Base-by-base conservation (phyloP, 2,888 invertebrate species). In the Calameuta filiformis region DNA sequence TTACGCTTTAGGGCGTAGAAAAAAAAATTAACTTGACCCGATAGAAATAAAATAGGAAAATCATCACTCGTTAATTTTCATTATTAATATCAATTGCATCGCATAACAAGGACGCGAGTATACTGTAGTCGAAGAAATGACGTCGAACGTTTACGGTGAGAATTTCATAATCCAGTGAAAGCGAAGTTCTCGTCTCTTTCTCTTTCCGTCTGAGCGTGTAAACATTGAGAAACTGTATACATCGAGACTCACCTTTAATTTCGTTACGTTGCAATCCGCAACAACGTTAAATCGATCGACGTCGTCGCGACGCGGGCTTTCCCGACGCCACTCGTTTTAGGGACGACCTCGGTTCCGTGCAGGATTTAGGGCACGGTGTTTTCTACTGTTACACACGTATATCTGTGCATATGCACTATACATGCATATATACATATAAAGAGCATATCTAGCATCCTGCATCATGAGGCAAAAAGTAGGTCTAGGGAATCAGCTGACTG, bases 401-500 rank as follows among this genome's bases (percentile, higher is more conserved):
- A 23, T 56, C 56, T 23, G 23, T 23, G 23, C 23, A 56, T 15
- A 23, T 23, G 9, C 9, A 23, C 23, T 23, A 12, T 35, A 30
- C 12, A 35, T 35, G 35, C 35, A 35, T 23, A 73, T 11, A n/a
- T 35, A 35, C 73, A 73, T 35, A 3, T 12, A 35, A 35, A 35
- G 35, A 35, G 35, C n/a, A 15, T 56, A 56, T 56, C 76, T 69
- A 73, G 75, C 73, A 79, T 81, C 83, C 82, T 82, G 85, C 85
- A 87, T 88, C 85, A 84, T 82, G 84, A 82, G 78, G 75, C 80
- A 83, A 88, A 87, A 90, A 89, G 88, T 90, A 88, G 89, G 89
- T 90, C 90, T 89, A 89, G 89, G 89, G 87, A 89, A 90, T 88
- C 90, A 89, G 89, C 90, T 90, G 89, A 84, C 83, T 82, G 84